phyloP scores from a whole-genome alignment of 2,113 vertebrate genomes.

The Nipponia nippon region DNA sequence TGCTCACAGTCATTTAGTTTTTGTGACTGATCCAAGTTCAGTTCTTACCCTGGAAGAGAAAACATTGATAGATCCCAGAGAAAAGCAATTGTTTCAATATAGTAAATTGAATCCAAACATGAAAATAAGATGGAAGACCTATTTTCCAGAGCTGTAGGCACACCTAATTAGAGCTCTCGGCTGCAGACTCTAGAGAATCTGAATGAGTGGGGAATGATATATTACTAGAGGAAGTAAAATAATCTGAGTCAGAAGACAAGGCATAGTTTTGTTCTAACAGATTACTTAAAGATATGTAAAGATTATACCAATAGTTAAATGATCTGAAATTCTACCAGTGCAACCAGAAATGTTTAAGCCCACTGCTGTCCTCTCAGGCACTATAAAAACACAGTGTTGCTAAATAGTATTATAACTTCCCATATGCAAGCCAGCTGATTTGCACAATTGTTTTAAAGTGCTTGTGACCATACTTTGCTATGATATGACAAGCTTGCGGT shows the following conservation, averaged over 20 bases:
- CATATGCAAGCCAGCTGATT: not conserved
- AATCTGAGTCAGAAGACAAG: not conserved
- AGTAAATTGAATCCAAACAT: conserved; percentile 31
- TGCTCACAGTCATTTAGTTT: not conserved
- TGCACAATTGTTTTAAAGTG: not conserved
- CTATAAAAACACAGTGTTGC: not conserved
- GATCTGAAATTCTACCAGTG: not conserved
- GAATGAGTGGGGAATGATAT: not conserved
- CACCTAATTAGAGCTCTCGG: conserved; percentile 13
- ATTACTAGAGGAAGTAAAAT: conserved; percentile 9
- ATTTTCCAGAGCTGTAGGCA: not conserved
- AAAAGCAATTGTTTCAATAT: conserved; percentile 5
- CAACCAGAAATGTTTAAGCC: not conserved
- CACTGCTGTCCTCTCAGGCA: not conserved
- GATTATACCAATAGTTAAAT: not conserved
- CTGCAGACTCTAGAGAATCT: not conserved
- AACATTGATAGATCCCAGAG: not conserved
- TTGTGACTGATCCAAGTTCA: not conserved
- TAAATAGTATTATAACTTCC: not conserved
- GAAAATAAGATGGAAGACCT: conserved; percentile 38
- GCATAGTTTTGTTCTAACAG: not conserved
- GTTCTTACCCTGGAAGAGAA: not conserved
- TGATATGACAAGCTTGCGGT: not conserved
- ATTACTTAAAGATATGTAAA: not conserved
- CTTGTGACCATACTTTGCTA: not conserved